Conservation (phyloP, 2,888 invertebrate species). For the Ditylenchus weischeri region DNA sequence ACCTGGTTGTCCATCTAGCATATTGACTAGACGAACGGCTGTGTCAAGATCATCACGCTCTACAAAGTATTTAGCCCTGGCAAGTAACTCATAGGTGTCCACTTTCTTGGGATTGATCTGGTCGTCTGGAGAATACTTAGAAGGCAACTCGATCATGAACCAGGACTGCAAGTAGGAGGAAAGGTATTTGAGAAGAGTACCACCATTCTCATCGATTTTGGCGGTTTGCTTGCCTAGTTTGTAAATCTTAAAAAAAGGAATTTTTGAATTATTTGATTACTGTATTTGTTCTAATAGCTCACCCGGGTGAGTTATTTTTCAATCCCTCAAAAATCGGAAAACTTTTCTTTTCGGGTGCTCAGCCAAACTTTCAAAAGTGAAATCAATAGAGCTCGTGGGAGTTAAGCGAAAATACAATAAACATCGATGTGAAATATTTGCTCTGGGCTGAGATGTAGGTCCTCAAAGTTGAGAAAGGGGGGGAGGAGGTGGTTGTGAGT, state of each 20-base stretch:
- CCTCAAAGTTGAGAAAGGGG: too few relatives aligned
- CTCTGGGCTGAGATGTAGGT: too few relatives aligned
- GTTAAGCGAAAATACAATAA: too few relatives aligned
- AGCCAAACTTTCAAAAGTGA: too few relatives aligned
- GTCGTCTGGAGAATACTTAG: conserved; percentile 72
- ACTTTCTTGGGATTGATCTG: conserved; percentile 69
- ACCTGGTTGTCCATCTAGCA: conserved; percentile 74
- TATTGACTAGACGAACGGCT: conserved; percentile 72
- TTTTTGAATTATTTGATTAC: conserved; percentile 12
- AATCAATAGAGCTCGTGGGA: too few relatives aligned
- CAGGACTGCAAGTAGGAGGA: conserved; percentile 77
- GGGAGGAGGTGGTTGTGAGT: too few relatives aligned
- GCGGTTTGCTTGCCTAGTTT: conserved; percentile 76
- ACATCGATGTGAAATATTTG: too few relatives aligned
- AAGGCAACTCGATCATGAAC: conserved; percentile 65
- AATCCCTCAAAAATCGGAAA: too few relatives aligned
- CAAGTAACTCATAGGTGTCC: conserved; percentile 78
- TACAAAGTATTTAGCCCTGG: conserved; percentile 83
- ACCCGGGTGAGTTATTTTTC: too few relatives aligned
- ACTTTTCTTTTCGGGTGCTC: too few relatives aligned
- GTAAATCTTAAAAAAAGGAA: conserved; percentile 45
- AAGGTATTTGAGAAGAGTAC: conserved; percentile 60
- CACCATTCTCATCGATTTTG: conserved; percentile 79
- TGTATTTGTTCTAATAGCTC: too few relatives aligned
- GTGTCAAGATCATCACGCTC: conserved; percentile 76